Evolutionary conservation across 2,888 invertebrate genomes (phyloP).

Genomic region (Polyommatus icarus): DNA sequence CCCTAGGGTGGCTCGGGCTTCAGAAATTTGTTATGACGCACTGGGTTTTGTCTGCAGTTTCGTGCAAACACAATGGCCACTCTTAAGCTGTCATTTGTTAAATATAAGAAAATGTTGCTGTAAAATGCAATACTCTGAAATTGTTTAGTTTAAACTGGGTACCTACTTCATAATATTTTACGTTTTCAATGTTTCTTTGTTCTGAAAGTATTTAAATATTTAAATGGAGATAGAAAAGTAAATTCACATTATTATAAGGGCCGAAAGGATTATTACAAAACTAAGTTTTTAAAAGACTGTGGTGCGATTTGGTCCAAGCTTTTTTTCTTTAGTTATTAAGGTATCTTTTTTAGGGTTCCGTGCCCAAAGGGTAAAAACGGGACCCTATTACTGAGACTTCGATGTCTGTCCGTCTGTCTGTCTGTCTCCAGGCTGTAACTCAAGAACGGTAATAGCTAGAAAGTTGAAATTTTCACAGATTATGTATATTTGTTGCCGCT

Average conservation of each 20-base stretch:
- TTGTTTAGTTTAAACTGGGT: neutral
- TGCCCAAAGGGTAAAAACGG: too few relatives aligned
- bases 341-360: neutral
- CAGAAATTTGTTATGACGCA: conserved; percentile 80
- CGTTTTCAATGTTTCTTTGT: neutral
- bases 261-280: neutral
- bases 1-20: conserved; percentile 65
- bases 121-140: neutral
- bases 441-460: too few relatives aligned
- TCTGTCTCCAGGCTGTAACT: too few relatives aligned
- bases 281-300: neutral
- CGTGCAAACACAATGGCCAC: conserved; percentile 47
- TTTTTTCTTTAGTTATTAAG: neutral
- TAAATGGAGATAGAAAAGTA: neutral
- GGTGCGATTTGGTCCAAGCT: neutral
- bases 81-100: conserved; percentile 37
- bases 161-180: neutral
- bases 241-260: neutral
- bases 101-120: conserved; percentile 20
- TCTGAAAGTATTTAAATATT: neutral
- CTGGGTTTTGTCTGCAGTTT: conserved; percentile 65
- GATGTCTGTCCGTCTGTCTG: too few relatives aligned
- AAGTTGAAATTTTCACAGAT: too few relatives aligned
- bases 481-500: too few relatives aligned
- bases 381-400: too few relatives aligned